These are phyloP conservation scores for Arenicola marina DNA, from an alignment of 2,888 invertebrate genomes.

Conservation along the genomic window DNA sequence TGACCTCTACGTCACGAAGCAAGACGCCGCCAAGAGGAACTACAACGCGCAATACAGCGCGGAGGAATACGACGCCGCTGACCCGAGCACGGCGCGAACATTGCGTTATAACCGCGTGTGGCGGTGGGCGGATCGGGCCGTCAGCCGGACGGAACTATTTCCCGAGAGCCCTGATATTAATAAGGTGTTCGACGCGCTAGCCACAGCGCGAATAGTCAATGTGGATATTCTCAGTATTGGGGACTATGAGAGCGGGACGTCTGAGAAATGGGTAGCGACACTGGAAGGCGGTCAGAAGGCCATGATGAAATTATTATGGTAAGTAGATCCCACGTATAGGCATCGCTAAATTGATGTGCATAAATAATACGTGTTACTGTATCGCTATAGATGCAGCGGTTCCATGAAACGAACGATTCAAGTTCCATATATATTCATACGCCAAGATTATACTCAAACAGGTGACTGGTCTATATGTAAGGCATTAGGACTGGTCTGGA, in stretches of 20 bases:
- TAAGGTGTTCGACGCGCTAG: slow-evolving; percentile 21
- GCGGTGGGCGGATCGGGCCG: slow-evolving; percentile 22
- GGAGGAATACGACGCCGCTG: neutral
- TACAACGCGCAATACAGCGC: neutral
- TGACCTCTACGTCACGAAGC: slow-evolving; percentile 2
- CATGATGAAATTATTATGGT: slow-evolving; percentile 34
- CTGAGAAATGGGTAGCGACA: slow-evolving; percentile 35
- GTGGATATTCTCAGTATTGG: slow-evolving; percentile 26
- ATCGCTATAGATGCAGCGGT: too few relatives aligned
- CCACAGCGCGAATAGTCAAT: slow-evolving; percentile 23
- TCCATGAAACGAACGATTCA: too few relatives aligned
- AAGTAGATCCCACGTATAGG: too few relatives aligned
- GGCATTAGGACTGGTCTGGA: too few relatives aligned
- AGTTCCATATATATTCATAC: too few relatives aligned
- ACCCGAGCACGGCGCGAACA: neutral
- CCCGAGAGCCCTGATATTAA: slow-evolving; percentile 26
- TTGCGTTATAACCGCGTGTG: slow-evolving; percentile 22
- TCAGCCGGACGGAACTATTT: slow-evolving; percentile 20
- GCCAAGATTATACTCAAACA: too few relatives aligned
- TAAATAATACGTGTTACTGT: too few relatives aligned
- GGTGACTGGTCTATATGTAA: too few relatives aligned
- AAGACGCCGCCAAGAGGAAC: neutral
- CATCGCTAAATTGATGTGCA: too few relatives aligned
- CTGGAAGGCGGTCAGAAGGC: slow-evolving; percentile 37
- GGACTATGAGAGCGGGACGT: slow-evolving; percentile 31